phyloP scores from a whole-genome alignment of 2,113 vertebrate genomes.

The Mormyrus lacerda region DNA sequence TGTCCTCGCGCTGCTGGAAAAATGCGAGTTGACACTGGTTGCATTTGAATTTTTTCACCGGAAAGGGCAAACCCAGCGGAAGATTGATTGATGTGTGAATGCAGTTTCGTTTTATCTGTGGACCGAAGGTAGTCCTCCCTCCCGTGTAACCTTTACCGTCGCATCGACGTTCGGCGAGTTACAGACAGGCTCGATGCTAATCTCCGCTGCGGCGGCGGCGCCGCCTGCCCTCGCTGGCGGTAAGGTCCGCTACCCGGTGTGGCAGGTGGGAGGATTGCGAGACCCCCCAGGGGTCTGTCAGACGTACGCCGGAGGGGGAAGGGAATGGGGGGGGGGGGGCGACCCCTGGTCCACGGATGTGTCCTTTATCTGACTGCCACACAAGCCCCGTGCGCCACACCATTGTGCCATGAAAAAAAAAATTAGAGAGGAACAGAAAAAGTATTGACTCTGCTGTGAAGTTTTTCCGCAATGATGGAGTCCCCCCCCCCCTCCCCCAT shows the following conservation, averaged over 20 bases:
- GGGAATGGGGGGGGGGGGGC: background rate
- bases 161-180: background rate
- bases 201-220: background rate
- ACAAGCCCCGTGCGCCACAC: background rate
- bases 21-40: constrained; percentile 5
- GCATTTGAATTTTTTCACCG: constrained; percentile 3
- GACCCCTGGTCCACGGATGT: background rate
- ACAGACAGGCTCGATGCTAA: background rate
- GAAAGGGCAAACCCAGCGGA: constrained; percentile 6
- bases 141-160: background rate
- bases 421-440: constrained; percentile 17
- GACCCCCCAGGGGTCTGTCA: background rate
- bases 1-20: background rate
- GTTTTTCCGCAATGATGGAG: constrained; percentile 51
- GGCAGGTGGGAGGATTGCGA: background rate
- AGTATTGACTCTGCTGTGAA: constrained; percentile 37
- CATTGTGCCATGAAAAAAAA: constrained; percentile 26
- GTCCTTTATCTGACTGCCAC: background rate
- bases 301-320: background rate
- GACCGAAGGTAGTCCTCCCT: background rate
- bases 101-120: constrained; percentile 1
- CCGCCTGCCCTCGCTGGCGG: background rate
- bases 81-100: constrained; percentile 15
- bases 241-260: background rate
- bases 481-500: constrained; percentile 36